Percentiles rank a stretch among this genome's conserved stretches.
Evolutionary conservation across 1,140 invertebrate species (phyloP).

Genomic region (Drosophila dunni): DNA sequence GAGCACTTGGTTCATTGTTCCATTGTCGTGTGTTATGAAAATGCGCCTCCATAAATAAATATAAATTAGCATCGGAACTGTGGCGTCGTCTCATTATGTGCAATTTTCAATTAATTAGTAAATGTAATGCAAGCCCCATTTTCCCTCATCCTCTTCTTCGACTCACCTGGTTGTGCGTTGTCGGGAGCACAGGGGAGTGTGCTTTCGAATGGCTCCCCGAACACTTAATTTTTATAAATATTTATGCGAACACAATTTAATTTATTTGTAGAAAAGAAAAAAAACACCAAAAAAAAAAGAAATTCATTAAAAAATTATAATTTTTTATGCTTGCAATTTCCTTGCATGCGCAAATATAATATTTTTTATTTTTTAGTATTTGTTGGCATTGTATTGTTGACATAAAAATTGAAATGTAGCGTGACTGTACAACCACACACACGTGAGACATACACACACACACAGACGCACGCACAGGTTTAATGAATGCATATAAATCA

Average conservation of each 20-base stretch:
- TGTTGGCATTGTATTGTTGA: conserved; percentile 72
- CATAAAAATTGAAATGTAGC: conserved; percentile 78
- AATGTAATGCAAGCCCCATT: conserved; percentile 69
- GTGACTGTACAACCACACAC: conserved; percentile 15
- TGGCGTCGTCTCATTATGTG: conserved; percentile 71
- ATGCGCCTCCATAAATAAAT: conserved; percentile 67
- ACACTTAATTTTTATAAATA: conserved; percentile 83
- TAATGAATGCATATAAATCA: conserved; percentile 77
- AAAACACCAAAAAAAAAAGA: not conserved
- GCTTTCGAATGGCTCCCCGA: conserved; percentile 73
- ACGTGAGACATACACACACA: conserved; percentile 14
- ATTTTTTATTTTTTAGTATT: conserved; percentile 69
- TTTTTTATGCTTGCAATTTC: conserved; percentile 57
- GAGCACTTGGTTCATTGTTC: not conserved
- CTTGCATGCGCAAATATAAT: conserved; percentile 48
- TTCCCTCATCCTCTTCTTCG: not conserved
- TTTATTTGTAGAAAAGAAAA: conserved; percentile 67
- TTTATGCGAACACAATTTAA: conserved; percentile 80
- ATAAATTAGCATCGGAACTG: conserved; percentile 74
- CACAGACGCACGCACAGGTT: conserved; percentile 14
- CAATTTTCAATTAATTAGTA: conserved; percentile 80
- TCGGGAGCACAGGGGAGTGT: conserved; percentile 24
- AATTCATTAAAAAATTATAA: conserved; percentile 26
- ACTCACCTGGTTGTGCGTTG: not conserved
- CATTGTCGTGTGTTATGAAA: conserved; percentile 19